Evolutionary conservation across 2,797 vertebrate genomes (phyloP), one percentile per base, ranked within the genome.

Genomic region (Streptopelia turtur): DNA sequence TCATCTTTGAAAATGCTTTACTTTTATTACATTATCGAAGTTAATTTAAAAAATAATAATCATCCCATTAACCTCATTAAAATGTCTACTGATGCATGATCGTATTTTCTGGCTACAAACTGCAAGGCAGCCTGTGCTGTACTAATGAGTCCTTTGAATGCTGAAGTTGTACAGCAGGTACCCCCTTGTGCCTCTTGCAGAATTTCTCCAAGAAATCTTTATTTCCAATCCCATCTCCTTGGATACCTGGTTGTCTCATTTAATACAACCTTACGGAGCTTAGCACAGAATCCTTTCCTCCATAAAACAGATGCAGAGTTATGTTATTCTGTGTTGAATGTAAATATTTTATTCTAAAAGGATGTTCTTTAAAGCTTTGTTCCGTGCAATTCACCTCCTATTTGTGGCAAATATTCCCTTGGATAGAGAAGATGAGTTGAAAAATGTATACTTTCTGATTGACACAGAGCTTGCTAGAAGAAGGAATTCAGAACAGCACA

Each of bases 51-150:
- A 61, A 96, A 87, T 50, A 94, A 53, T 91, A 90, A 63, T 83
- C 88, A 90, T 61, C 69, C 68, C 86, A 93, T 95, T 97, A 96
- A 89, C 81, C 56, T 95, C 94, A 87, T 96, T 93, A 79, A 93
- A 93, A 66, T 61, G 72, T 69, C 86, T 84, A 50, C 71, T 56
- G 71, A 65, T 61, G 37, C 60, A 59, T 53, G 79, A 70, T 68
- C 2, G 0, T 28, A 57, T 89, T 94, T 86, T 83, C 71, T 91
- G 89, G 22, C 78, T 92, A 16, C 66, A 87, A 71, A 52, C 50
- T 92, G 76, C 53, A 68, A 88, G 83, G 84, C 76, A 93, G 72
- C 16, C 57, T 41, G 2, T 53, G 41, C 28, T 85, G 39, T 53
- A 82, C 65, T 94, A 94, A 96, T 59, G 53, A 95, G 35, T 61